Evolutionary conservation across 1,140 invertebrate species (phyloP), one percentile per base, ranked within the genome.

Genomic region (Dryas iulia): DNA sequence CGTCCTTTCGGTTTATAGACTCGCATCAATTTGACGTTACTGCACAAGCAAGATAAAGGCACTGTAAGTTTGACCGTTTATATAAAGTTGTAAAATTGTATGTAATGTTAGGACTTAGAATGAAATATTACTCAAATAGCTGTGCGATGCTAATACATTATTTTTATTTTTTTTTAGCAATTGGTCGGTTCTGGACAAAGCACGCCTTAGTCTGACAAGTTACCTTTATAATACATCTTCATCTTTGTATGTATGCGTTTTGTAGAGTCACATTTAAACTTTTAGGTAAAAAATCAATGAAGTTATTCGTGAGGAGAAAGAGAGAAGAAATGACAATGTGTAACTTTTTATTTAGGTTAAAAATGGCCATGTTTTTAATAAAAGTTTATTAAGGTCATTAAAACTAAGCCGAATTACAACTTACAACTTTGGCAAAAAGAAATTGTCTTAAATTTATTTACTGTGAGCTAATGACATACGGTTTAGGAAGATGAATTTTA

Each of bases 1-100:
- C 74, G 62, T 77, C 76, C 39, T 21, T n/a, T 47, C 76, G 69
- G 75, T 83, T 89, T 87, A 89, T 86, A 66, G 76, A n/a, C 79
- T 76, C 75, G 79, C 72, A 71, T 72, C 79, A 84, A 79, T 84
- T 84, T 52, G 23, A 24, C 7, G 78, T 86, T 66, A 35, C 60
- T 57, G 23, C 64, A 69, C 12, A 10, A 66, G 63, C 35, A 28
- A 56, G 63, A 58, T 66, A 73, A 69, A 74, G 57, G 64, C 35
- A 24, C 39, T 59, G 35, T 68, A 61, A 39, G 23, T 68, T 62
- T 26, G 53, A 62, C n/a, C 59, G 23, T 68, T 68, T 68, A 57
- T 61, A 66, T 39, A 28, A 62, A 57, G 47, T 35, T 24, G 23
- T 65, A 25, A 56, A 56, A 56, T 26, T 56, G 11, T n/a, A 24